Evolutionary conservation across 2,113 vertebrate genomes (phyloP).

Genomic region (Cyanoramphus novaezelandiae): DNA sequence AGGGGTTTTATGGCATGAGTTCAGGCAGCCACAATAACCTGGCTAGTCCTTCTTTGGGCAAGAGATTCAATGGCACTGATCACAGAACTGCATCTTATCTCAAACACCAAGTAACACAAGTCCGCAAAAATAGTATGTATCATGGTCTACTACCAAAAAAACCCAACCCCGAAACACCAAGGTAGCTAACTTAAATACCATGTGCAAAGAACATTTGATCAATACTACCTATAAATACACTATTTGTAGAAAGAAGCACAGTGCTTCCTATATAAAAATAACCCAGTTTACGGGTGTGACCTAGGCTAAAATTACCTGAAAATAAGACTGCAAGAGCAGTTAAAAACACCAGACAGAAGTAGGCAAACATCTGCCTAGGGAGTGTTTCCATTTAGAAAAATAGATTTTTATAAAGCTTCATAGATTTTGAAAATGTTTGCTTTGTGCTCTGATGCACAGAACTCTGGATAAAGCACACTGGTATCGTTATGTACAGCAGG

Average conservation of each 20-base stretch:
- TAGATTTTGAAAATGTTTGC: not conserved
- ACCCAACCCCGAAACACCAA: constrained; percentile 31
- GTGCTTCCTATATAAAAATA: constrained; percentile 63
- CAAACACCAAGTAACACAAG: not conserved
- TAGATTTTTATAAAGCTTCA: constrained; percentile 46
- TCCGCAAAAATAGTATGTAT: constrained; percentile 50
- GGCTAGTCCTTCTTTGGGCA: not conserved
- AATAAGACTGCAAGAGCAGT: constrained; percentile 51
- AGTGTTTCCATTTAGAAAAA: constrained; percentile 60
- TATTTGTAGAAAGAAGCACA: constrained; percentile 61
- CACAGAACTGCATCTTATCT: not conserved
- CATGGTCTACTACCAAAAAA: constrained; percentile 32
- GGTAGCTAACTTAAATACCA: constrained; percentile 69
- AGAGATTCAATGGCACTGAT: not conserved
- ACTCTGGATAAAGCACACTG: not conserved
- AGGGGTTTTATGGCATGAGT: not conserved
- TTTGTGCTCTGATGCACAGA: not conserved
- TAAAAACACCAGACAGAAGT: constrained; percentile 39
- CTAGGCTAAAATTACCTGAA: constrained; percentile 68
- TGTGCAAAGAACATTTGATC: constrained; percentile 63
- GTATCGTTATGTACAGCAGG: not conserved
- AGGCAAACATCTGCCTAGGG: constrained; percentile 46
- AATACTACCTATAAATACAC: constrained; percentile 72
- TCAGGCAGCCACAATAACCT: not conserved
- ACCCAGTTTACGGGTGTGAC: constrained; percentile 59